A percentile compares a stretch with the other conserved stretches of the same genome.
These are phyloP conservation scores for Drosophila simulans DNA, from an alignment of 1,140 invertebrate genomes.

Conservation along the genomic window DNA sequence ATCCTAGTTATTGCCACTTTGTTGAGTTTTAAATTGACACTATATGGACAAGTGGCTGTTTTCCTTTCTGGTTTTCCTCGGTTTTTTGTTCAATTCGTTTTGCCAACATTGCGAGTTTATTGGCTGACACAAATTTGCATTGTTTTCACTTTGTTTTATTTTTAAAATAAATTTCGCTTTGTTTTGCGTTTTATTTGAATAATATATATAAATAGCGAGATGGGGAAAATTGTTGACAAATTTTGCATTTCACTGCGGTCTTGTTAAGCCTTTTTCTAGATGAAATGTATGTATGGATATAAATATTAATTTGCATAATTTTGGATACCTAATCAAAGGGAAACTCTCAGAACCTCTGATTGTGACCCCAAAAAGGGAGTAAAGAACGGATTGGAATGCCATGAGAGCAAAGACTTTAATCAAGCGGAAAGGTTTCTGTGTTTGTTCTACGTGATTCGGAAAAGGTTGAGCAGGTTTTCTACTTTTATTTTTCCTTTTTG, in stretches of 20 bases:
- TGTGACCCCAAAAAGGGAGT: slow-evolving; percentile 28
- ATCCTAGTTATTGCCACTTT: slow-evolving; percentile 21
- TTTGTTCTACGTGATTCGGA: slow-evolving; percentile 44
- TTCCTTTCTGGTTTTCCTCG: slow-evolving; percentile 8
- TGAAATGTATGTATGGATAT: not conserved
- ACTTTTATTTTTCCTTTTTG: slow-evolving; percentile 8
- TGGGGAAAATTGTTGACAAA: slow-evolving; percentile 8
- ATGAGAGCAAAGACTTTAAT: slow-evolving; percentile 23
- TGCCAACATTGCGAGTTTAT: slow-evolving; percentile 31
- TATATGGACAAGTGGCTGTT: not conserved
- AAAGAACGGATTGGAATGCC: slow-evolving; percentile 11
- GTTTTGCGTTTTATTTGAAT: slow-evolving; percentile 33
- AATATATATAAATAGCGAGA: slow-evolving; percentile 26
- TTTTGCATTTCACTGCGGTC: not conserved
- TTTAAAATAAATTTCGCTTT: slow-evolving; percentile 18
- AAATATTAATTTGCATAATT: slow-evolving; percentile 41
- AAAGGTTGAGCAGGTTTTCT: slow-evolving; percentile 36
- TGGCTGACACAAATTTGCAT: slow-evolving; percentile 23
- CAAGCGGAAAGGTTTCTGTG: slow-evolving; percentile 44
- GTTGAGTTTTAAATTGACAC: slow-evolving; percentile 22
- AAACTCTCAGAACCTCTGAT: slow-evolving; percentile 17
- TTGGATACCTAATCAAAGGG: slow-evolving; percentile 22
- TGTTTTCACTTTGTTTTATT: slow-evolving; percentile 25
- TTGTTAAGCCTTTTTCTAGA: slow-evolving; percentile 18
- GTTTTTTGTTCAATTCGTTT: slow-evolving; percentile 7